These are phyloP conservation scores for Microctenopoma stevenorrisi DNA, from an alignment of 2,797 vertebrate species.

Conservation along the genomic window DNA sequence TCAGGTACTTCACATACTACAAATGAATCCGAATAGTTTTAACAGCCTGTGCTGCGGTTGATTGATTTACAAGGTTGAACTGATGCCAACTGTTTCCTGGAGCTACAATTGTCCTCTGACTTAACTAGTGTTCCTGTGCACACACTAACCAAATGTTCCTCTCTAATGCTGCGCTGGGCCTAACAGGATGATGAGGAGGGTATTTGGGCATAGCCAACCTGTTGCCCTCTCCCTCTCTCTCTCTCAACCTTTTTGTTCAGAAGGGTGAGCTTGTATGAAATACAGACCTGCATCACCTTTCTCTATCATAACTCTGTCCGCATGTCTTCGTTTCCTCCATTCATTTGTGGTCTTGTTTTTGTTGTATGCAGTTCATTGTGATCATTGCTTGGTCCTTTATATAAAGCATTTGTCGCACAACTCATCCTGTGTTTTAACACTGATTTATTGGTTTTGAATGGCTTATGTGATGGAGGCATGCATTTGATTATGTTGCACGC, in stretches of 20 bases:
- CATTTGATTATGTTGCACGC: conserved; percentile 34
- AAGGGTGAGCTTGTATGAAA: conserved; percentile 93
- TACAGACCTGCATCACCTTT: conserved; percentile 48
- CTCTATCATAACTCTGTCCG: conserved; percentile 51
- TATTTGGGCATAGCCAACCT: conserved; percentile 98
- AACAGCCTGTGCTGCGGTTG: neutral
- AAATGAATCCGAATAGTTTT: neutral
- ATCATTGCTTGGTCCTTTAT: conserved; percentile 9
- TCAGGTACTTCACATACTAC: conserved; percentile 84
- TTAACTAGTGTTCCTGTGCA: conserved; percentile 10
- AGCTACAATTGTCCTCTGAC: conserved; percentile 25
- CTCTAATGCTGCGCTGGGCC: conserved; percentile 93
- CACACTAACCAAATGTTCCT: conserved; percentile 93
- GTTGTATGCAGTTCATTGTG: conserved; percentile 5
- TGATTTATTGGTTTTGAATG: conserved; percentile 11
- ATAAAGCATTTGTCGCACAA: neutral
- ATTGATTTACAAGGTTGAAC: conserved; percentile 4
- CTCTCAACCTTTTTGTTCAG: conserved; percentile 97
- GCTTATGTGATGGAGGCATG: conserved; percentile 7
- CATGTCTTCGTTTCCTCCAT: conserved; percentile 54
- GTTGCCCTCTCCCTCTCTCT: conserved; percentile 81
- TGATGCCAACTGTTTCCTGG: neutral
- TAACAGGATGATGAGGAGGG: conserved; percentile 99
- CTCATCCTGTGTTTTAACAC: conserved; percentile 19
- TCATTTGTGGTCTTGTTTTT: conserved; percentile 39